These are phyloP conservation scores for Trissolcus japonicus DNA, from an alignment of 2,888 invertebrate genomes.

Conservation along the genomic window DNA sequence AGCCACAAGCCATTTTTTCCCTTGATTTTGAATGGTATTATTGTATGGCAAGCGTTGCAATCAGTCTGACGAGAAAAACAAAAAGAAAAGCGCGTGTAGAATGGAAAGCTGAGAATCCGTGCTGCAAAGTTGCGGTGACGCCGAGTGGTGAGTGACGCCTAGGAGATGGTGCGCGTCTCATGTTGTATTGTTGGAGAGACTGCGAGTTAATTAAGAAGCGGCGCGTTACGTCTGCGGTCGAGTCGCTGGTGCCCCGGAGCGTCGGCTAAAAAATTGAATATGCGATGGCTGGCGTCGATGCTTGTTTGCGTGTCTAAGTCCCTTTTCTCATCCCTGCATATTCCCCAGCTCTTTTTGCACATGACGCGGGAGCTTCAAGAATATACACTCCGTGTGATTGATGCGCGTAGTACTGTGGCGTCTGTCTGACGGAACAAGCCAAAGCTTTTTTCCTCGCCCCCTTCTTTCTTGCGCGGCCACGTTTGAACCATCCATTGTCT, in stretches of 20 bases:
- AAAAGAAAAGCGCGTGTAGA: too few relatives aligned
- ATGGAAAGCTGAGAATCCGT: neutral
- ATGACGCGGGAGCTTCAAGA: slow-evolving; percentile 65
- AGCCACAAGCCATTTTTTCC: too few relatives aligned
- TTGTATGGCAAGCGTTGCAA: too few relatives aligned
- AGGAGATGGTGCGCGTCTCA: slow-evolving; percentile 27
- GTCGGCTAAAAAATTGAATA: slow-evolving; percentile 57
- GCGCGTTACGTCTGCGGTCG: slow-evolving; percentile 61
- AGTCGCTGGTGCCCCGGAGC: slow-evolving; percentile 43
- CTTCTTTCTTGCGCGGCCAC: slow-evolving; percentile 44
- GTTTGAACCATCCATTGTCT: slow-evolving; percentile 62
- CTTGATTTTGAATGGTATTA: too few relatives aligned
- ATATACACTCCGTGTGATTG: slow-evolving; percentile 75
- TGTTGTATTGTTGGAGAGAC: slow-evolving; percentile 50
- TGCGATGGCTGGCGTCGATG: slow-evolving; percentile 52
- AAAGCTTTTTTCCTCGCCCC: slow-evolving; percentile 40
- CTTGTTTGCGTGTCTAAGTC: slow-evolving; percentile 50
- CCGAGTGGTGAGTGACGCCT: slow-evolving; percentile 22
- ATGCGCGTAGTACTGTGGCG: slow-evolving; percentile 64
- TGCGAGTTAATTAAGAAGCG: slow-evolving; percentile 70
- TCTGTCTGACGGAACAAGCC: slow-evolving; percentile 64
- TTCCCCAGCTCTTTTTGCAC: slow-evolving; percentile 26
- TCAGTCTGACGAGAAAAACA: too few relatives aligned
- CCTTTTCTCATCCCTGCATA: slow-evolving; percentile 29
- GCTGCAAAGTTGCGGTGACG: neutral